Percentiles rank a stretch among this genome's conserved stretches.
phyloP scores from a whole-genome alignment of 92 coral and sea anemone genomes.

The Epizoanthus fatuus region DNA sequence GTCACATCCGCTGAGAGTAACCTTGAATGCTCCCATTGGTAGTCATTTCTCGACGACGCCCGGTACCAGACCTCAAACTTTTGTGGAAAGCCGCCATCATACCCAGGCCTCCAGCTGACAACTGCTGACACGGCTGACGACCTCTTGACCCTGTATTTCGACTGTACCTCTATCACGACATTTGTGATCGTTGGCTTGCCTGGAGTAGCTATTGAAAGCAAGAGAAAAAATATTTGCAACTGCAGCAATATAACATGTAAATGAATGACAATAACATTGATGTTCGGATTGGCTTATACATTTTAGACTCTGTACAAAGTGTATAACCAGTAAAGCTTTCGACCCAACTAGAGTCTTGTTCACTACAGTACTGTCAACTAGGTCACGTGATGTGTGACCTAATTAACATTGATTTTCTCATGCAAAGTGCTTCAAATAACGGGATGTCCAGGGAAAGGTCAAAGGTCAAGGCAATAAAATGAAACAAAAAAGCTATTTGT shows the following conservation, averaged over 20 bases:
- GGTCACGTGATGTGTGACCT: no score
- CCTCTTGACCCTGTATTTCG: constrained; percentile 29
- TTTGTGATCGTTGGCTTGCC: constrained; percentile 80
- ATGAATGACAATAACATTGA: constrained; percentile 2
- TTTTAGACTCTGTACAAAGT: no score
- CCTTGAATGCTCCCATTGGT: constrained; percentile 76
- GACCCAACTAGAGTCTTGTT: no score
- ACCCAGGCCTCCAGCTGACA: constrained; percentile 92
- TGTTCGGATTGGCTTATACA: not conserved
- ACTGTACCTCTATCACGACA: constrained; percentile 46
- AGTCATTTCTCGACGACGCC: constrained; percentile 70
- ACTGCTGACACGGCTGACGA: constrained; percentile 59
- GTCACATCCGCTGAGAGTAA: constrained; percentile 75
- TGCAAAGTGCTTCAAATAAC: no score
- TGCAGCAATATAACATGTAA: not conserved
- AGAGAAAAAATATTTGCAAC: not conserved
- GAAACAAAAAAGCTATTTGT: no score
- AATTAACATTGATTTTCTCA: no score
- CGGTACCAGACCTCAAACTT: constrained; percentile 92
- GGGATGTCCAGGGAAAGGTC: no score
- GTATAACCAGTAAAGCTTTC: no score
- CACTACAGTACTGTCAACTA: no score
- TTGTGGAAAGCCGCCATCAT: constrained; percentile 93
- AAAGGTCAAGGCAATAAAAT: no score
- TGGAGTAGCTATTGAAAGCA: constrained; percentile 81